Evolutionary conservation across 2,888 invertebrate genomes (phyloP).

Genomic region (Lumbricus terrestris): DNA sequence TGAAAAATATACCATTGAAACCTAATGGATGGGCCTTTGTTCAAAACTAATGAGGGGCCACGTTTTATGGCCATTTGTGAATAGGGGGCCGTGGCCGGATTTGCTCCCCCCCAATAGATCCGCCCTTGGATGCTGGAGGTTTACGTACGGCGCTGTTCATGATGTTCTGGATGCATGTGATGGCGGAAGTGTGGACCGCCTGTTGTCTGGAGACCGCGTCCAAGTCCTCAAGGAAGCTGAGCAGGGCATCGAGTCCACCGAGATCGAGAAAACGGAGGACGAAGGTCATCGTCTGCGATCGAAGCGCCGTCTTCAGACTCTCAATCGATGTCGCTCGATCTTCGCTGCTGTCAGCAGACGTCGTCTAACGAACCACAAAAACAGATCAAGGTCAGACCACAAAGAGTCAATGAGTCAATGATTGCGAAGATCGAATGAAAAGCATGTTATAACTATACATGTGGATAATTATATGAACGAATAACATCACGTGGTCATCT

Average conservation of each 20-base stretch:
- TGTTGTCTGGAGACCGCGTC: conserved; percentile 76
- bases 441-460: not conserved
- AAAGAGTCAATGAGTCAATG: not conserved
- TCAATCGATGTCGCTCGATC: conserved; percentile 64
- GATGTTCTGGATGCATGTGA: conserved; percentile 89
- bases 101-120: no score
- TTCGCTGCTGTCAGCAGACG: not conserved
- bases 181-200: conserved; percentile 83
- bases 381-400: no score
- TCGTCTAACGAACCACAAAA: not conserved
- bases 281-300: conserved; percentile 92
- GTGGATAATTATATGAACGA: not conserved
- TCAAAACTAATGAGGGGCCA: no score
- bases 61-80: no score
- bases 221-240: conserved; percentile 77
- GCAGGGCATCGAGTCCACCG: conserved; percentile 76
- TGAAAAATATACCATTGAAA: no score
- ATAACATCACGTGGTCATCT: not conserved
- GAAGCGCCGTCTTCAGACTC: conserved; percentile 84
- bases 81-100: no score
- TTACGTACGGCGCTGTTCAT: conserved; percentile 95
- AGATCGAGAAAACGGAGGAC: conserved; percentile 87
- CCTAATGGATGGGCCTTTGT: no score
- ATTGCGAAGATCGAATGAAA: not conserved
- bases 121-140: no score